phyloP scores from a whole-genome alignment of 2,113 vertebrate genomes.

The Tautogolabrus adspersus region DNA sequence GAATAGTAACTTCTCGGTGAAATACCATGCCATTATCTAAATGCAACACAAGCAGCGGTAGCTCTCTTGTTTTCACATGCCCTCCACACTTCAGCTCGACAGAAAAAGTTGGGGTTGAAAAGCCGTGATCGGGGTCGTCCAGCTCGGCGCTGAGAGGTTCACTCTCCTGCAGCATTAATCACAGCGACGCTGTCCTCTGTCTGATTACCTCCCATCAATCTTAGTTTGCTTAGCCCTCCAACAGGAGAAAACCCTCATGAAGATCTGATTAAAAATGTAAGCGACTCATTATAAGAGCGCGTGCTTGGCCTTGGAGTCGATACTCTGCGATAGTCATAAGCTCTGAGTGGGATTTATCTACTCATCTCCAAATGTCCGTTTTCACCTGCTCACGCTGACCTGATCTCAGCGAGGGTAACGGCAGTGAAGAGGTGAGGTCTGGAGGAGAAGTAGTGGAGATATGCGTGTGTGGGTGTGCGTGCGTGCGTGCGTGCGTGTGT shows the following conservation, averaged over 20 bases:
- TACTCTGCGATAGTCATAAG: constrained; percentile 36
- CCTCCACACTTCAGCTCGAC: constrained; percentile 7
- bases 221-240: constrained; percentile 66
- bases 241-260: constrained; percentile 72
- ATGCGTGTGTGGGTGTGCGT: constrained; percentile 1
- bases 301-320: constrained; percentile 54
- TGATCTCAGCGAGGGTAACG: constrained; percentile 30
- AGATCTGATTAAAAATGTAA: constrained; percentile 83
- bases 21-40: constrained; percentile 13
- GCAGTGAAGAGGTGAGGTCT: constrained; percentile 40
- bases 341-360: constrained; percentile 57
- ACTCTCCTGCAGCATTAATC: constrained; percentile 72
- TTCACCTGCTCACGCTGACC: constrained; percentile 49
- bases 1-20: not conserved
- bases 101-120: constrained; percentile 21
- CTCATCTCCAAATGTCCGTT: constrained; percentile 54
- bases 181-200: constrained; percentile 66
- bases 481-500: constrained; percentile 8
- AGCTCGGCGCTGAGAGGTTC: constrained; percentile 45
- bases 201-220: constrained; percentile 81
- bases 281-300: constrained; percentile 76
- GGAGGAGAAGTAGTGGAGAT: constrained; percentile 29
- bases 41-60: constrained; percentile 2
- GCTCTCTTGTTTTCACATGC: constrained; percentile 5
- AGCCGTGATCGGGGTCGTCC: constrained; percentile 30